Evolutionary conservation across 2,888 invertebrate species (phyloP), one percentile per base, ranked within the genome.

Genomic region (Lysandra bellargus): DNA sequence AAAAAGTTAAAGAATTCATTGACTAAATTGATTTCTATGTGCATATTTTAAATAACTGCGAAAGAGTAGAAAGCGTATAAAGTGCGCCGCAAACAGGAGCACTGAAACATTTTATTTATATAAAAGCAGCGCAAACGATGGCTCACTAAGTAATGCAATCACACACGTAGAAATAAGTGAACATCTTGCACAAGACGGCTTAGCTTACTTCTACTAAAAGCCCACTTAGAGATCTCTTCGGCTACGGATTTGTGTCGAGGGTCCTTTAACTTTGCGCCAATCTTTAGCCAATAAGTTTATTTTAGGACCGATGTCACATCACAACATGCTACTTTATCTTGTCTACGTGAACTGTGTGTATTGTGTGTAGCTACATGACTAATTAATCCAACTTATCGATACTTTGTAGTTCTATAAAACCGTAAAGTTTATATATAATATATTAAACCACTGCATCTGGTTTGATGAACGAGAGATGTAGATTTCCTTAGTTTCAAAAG

Each of bases 151-250:
- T 87, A 91, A 90, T 90, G 89, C 88, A 91, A 88, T 88, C 88
- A 88, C 86, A 87, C 87, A 88, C 88, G 90, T 87, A 90, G 90
- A 90, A 93, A 91, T 92, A 90, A 91, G 88, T 86, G 88, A 90
- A 91, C 91, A 89, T 91, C 88, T 90, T 92, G 92, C 89, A 88
- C 87, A 87, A 89, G 92, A 91, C 90, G 92, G 92, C 92, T 94
- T 92, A 94, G 91, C 92, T 91, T 88, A 90, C 91, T 92, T 88
- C 88, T 88, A 87, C 92, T 94, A 94, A 94, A 94, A 94, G 94
- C 94, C 92, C 93, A 94, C 94, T 94, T 93, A 93, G 90, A 92
- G 88, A 90, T 91, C 92, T 92, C 91, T 91, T 92, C 91, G 88
- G 87, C 86, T 86, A 84, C 89, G 93, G 93, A 93, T 93, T 92